These are phyloP conservation scores for Zaprionus nigranus DNA, from an alignment of 1,140 invertebrate species.

Conservation along the genomic window DNA sequence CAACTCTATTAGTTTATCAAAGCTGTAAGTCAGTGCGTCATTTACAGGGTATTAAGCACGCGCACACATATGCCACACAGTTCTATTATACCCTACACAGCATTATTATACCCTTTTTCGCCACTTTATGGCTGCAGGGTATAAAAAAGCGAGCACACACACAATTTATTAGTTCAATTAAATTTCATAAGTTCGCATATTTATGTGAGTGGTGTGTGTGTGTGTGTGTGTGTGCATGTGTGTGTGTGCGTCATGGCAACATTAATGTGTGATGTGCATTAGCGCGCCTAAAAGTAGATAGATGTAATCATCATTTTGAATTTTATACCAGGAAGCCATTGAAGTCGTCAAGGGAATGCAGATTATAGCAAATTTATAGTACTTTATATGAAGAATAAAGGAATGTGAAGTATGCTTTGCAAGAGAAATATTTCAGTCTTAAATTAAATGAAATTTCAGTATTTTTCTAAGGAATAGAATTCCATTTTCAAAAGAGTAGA, in stretches of 20 bases:
- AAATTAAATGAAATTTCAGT: too few relatives aligned
- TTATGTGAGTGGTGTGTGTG: conserved; percentile 25
- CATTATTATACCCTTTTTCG: conserved; percentile 13
- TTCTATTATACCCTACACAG: conserved; percentile 6
- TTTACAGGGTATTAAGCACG: background rate
- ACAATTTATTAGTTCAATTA: conserved; percentile 78
- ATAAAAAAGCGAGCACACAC: conserved; percentile 38
- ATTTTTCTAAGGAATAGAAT: too few relatives aligned
- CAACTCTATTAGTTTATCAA: too few relatives aligned
- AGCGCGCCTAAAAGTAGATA: conserved; percentile 51
- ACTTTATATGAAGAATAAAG: background rate
- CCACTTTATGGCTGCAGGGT: conserved; percentile 27
- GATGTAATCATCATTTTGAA: conserved; percentile 40
- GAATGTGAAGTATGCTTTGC: background rate
- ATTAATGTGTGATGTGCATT: conserved; percentile 52
- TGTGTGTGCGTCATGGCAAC: conserved; percentile 64
- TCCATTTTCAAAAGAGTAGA: background rate
- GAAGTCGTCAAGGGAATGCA: conserved; percentile 2
- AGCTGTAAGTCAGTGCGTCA: background rate
- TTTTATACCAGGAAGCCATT: conserved; percentile 22
- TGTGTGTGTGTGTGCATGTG: conserved; percentile 21
- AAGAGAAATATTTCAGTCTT: background rate
- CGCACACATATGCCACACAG: background rate
- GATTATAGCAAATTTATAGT: conserved; percentile 1
- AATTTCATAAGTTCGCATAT: conserved; percentile 68